Evolutionary conservation across 2,888 invertebrate genomes (phyloP).

Genomic region (Pheosia gnoma): DNA sequence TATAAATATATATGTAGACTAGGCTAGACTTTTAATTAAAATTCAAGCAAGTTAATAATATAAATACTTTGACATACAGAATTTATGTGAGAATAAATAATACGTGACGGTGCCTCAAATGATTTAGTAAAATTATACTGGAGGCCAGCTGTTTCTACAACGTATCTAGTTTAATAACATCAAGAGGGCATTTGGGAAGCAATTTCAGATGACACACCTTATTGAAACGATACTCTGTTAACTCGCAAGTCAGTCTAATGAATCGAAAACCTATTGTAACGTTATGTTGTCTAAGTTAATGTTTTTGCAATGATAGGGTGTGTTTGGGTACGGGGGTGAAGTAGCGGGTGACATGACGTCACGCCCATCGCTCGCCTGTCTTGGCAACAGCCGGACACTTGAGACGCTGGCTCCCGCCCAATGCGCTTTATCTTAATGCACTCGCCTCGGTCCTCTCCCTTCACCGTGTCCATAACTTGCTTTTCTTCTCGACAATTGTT

Average conservation of each 20-base stretch:
- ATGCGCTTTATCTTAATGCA: slow-evolving; percentile 79
- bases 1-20: no score
- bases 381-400: slow-evolving; percentile 74
- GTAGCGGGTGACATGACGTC: slow-evolving; percentile 34
- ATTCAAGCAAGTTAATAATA: slow-evolving; percentile 49
- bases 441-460: slow-evolving; percentile 66
- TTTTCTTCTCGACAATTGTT: slow-evolving; percentile 69
- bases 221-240: slow-evolving; percentile 12
- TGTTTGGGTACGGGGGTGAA: slow-evolving; percentile 18
- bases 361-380: slow-evolving; percentile 44
- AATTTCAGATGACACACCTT: slow-evolving; percentile 17
- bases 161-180: slow-evolving; percentile 17
- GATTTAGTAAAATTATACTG: slow-evolving; percentile 51
- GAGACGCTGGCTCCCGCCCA: slow-evolving; percentile 78
- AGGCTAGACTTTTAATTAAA: slow-evolving; percentile 53
- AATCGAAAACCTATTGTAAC: not conserved
- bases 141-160: slow-evolving; percentile 49
- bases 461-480: slow-evolving; percentile 68
- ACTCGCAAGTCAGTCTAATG: not conserved
- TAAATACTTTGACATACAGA: slow-evolving; percentile 35
- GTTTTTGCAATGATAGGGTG: slow-evolving; percentile 11
- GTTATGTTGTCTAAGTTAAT: slow-evolving; percentile 6
- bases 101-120: slow-evolving; percentile 51
- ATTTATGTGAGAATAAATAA: slow-evolving; percentile 52
- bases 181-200: not conserved